These are phyloP conservation scores for Tychaedon coryphoeus DNA, from an alignment of 2,113 vertebrate species.

Conservation along the genomic window DNA sequence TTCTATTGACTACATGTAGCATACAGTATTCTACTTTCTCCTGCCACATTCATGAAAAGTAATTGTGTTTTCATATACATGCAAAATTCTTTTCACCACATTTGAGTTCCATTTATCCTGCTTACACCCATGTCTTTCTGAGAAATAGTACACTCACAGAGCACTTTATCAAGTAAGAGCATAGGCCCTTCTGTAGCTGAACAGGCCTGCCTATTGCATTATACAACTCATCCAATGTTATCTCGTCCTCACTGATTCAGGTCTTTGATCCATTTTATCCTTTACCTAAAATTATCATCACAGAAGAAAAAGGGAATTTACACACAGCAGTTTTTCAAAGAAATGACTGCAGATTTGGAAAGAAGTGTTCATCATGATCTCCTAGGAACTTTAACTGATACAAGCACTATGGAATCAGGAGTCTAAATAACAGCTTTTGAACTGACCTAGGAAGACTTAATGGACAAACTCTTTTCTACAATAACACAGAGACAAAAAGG, in stretches of 20 bases:
- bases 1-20: background rate
- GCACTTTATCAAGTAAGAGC: background rate
- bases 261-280: background rate
- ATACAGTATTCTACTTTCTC: background rate
- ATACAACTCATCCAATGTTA: background rate
- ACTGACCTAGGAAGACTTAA: conserved; percentile 17
- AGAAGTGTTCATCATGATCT: conserved; percentile 13
- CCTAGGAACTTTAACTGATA: conserved; percentile 33
- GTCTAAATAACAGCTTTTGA: conserved; percentile 37
- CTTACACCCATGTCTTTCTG: background rate
- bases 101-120: conserved; percentile 12
- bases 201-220: background rate
- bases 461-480: background rate
- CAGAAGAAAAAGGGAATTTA: background rate
- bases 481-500: background rate
- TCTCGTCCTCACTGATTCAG: background rate
- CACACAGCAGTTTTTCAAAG: background rate
- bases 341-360: background rate
- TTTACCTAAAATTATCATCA: background rate
- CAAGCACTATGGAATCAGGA: conserved; percentile 40
- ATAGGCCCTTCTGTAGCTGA: background rate
- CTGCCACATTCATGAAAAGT: background rate
- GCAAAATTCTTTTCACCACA: background rate
- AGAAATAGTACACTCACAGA: background rate
- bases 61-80: conserved; percentile 31